Percentiles rank a stretch among this genome's conserved stretches.
phyloP scores from a whole-genome alignment of 2,888 invertebrate genomes.

The Trichacis sp. region DNA sequence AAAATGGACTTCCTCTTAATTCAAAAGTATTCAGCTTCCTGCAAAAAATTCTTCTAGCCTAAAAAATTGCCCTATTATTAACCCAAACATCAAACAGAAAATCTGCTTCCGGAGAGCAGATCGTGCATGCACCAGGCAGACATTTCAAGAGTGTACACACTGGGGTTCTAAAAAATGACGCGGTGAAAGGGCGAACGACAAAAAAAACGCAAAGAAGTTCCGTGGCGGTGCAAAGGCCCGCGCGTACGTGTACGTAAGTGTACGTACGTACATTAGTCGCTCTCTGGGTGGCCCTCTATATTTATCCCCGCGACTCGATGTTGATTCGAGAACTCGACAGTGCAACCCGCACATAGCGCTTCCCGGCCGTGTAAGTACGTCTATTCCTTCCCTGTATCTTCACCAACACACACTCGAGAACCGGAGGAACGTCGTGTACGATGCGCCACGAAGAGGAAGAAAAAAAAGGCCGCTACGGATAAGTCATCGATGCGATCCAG shows the following conservation, averaged over 20 bases:
- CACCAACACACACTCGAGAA: constrained; percentile 18
- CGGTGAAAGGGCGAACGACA: too few relatives aligned
- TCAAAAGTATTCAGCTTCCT: too few relatives aligned
- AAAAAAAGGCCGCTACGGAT: not conserved
- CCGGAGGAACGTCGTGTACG: not conserved
- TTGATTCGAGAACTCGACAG: constrained; percentile 46
- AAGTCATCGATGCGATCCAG: constrained; percentile 4
- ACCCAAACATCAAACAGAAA: too few relatives aligned
- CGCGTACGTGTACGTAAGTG: constrained; percentile 19
- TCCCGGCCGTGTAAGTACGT: constrained; percentile 34
- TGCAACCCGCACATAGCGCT: constrained; percentile 27
- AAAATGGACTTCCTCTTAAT: too few relatives aligned
- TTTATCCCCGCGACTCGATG: constrained; percentile 56
- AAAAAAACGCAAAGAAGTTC: too few relatives aligned
- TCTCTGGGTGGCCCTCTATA: constrained; percentile 62
- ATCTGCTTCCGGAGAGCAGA: too few relatives aligned
- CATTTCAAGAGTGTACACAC: too few relatives aligned
- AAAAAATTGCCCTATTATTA: too few relatives aligned
- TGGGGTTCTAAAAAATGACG: too few relatives aligned
- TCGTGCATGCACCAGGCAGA: too few relatives aligned
- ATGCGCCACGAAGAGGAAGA: not conserved
- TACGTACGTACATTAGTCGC: constrained; percentile 55
- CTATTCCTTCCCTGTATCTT: constrained; percentile 32
- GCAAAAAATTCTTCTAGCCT: too few relatives aligned
- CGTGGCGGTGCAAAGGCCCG: too few relatives aligned